These are phyloP conservation scores for Glossophaga mutica DNA, from an alignment of 2,797 vertebrate species.

Conservation along the genomic window DNA sequence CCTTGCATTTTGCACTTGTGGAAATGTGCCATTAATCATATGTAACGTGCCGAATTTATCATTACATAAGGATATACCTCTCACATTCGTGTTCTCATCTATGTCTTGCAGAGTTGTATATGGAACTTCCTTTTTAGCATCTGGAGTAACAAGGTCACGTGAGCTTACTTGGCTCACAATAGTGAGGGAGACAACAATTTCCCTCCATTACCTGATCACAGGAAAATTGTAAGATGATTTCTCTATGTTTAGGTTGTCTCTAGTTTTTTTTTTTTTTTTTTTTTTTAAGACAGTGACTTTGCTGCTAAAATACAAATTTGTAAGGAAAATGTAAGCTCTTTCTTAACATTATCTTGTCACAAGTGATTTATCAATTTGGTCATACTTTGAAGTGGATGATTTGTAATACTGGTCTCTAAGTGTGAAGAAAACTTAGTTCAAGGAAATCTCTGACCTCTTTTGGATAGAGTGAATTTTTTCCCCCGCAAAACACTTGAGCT, in stretches of 20 bases:
- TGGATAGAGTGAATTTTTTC: background rate
- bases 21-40: background rate
- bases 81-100: background rate
- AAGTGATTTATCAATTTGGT: slow-evolving; percentile 12
- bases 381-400: background rate
- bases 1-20: background rate
- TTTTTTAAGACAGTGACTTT: slow-evolving; percentile 39
- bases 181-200: background rate
- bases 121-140: background rate
- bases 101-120: background rate
- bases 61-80: background rate
- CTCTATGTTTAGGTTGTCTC: background rate
- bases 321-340: background rate
- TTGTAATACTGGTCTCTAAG: background rate
- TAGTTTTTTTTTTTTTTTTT: slow-evolving; percentile 52
- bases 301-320: background rate
- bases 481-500: background rate
- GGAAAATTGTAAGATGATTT: background rate
- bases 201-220: background rate
- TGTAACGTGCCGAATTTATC: background rate
- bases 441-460: background rate
- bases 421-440: background rate
- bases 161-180: background rate
- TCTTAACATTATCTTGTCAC: slow-evolving; percentile 5
- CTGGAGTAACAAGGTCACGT: background rate